Evolutionary conservation across 2,797 vertebrate genomes (phyloP), one percentile per base, ranked within the genome.

Genomic region (Sebastes trivittatus): DNA sequence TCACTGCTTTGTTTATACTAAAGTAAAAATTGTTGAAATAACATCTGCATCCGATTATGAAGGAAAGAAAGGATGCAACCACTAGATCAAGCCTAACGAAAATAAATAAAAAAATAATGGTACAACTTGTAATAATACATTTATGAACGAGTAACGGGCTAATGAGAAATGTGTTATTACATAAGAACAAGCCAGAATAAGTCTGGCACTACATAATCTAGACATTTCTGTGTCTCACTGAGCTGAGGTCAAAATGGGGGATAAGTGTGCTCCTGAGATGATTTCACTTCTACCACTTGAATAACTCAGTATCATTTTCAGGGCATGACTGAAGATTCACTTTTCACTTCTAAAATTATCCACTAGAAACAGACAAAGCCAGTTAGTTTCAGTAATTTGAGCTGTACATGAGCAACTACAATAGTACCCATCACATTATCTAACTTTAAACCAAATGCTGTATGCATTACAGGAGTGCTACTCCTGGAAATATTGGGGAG

Each of bases 161-260:
- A 34, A 49, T 20, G 60, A 73, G 1, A 80, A 65, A 61, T 23
- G 75, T 71, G 65, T 11, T 38, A 56, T 46, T 18, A 46, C 8
- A 52, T 5, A 30, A 70, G 14, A 76, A 67, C 11, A 46, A 18
- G 25, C 16, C 62, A 23, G 67, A 82, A 83, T 66, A 62, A 42
- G 61, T 63, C 38, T 82, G 58, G 74, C 75, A 80, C 73, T 22
- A 32, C 64, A 77, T 74, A 73, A 85, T 87, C 72, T 72, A 61
- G 81, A 64, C 23, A 80, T 83, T 82, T 81, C 61, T 75, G 62
- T 54, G 62, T 87, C 72, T 87, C 70, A 65, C 74, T 82, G 84
- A 85, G 84, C 88, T 75, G 91, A 93, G 93, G 93, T 94, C 92
- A 94, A 95, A 95, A 94, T 93, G 94, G 93, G 93, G 93, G 92